Evolutionary conservation across 1,140 invertebrate genomes (phyloP).

Genomic region (Anoplolepis gracilipes): DNA sequence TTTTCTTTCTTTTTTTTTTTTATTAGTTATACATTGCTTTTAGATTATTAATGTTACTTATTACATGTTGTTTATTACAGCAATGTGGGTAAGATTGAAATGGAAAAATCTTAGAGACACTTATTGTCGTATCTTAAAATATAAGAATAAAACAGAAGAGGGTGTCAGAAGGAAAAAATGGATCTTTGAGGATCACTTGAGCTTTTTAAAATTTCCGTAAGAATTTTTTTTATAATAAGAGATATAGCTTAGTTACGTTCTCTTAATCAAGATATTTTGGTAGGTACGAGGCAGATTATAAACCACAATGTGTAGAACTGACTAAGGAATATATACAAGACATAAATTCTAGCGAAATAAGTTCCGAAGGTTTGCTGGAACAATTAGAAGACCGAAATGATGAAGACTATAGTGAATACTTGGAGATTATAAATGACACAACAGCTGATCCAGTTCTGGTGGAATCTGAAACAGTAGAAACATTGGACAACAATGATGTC

Average conservation of each 20-base stretch:
- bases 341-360: constrained; percentile 78
- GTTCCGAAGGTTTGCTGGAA: constrained; percentile 79
- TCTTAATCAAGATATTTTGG: constrained; percentile 25
- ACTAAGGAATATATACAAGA: constrained; percentile 82
- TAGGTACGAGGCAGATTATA: constrained; percentile 81
- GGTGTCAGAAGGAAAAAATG: constrained; percentile 82
- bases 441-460: constrained; percentile 69
- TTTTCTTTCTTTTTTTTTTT: not conserved
- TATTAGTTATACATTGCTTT: not conserved
- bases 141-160: constrained; percentile 81
- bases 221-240: constrained; percentile 25
- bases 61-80: constrained; percentile 72
- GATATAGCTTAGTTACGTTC: not conserved
- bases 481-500: constrained; percentile 45
- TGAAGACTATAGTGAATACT: constrained; percentile 83
- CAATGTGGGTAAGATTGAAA: constrained; percentile 79
- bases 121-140: constrained; percentile 80
- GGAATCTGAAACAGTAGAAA: constrained; percentile 58
- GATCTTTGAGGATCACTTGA: constrained; percentile 83
- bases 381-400: constrained; percentile 82
- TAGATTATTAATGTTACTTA: not conserved
- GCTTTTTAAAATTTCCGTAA: constrained; percentile 83
- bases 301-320: constrained; percentile 79
- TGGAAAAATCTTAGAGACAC: constrained; percentile 85
- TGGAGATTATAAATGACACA: constrained; percentile 80